phyloP scores from a whole-genome alignment of 2,888 invertebrate species.

The Microchrysa polita region DNA sequence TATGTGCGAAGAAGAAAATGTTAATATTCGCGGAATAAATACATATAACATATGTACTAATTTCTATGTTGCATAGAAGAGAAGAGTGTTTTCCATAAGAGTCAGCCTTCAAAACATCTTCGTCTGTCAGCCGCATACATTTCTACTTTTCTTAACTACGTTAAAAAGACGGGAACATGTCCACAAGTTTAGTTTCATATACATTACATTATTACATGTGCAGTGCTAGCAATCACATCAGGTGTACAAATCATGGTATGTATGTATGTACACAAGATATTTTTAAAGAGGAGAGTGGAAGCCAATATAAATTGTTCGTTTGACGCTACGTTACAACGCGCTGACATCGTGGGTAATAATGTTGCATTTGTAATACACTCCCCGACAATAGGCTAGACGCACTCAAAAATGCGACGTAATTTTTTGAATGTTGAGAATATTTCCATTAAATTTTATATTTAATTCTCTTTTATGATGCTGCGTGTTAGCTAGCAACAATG shows the following conservation, averaged over 20 bases:
- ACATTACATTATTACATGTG: background rate
- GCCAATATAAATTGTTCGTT: background rate
- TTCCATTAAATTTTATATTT: no score
- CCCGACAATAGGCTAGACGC: no score
- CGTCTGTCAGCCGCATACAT: conserved; percentile 15
- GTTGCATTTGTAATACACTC: conserved; percentile 41
- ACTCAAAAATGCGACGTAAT: no score
- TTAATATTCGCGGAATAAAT: conserved; percentile 15
- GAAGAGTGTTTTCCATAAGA: conserved; percentile 25
- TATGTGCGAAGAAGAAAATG: conserved; percentile 30
- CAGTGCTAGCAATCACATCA: conserved; percentile 8
- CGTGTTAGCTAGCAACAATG: no score
- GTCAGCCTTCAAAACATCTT: background rate
- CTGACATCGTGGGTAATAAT: conserved; percentile 31
- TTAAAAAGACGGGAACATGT: conserved; percentile 14
- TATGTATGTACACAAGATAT: no score
- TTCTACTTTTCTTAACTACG: conserved; percentile 24
- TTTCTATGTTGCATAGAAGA: conserved; percentile 18
- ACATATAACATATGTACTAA: no score
- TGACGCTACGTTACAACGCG: background rate
- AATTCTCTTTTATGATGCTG: no score
- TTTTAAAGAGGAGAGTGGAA: background rate
- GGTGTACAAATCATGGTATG: conserved; percentile 19
- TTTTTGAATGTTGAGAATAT: no score
- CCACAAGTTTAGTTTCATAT: conserved; percentile 4